Evolutionary conservation across 2,797 vertebrate genomes (phyloP).

Genomic region (Scolopax bukidnonensis): DNA sequence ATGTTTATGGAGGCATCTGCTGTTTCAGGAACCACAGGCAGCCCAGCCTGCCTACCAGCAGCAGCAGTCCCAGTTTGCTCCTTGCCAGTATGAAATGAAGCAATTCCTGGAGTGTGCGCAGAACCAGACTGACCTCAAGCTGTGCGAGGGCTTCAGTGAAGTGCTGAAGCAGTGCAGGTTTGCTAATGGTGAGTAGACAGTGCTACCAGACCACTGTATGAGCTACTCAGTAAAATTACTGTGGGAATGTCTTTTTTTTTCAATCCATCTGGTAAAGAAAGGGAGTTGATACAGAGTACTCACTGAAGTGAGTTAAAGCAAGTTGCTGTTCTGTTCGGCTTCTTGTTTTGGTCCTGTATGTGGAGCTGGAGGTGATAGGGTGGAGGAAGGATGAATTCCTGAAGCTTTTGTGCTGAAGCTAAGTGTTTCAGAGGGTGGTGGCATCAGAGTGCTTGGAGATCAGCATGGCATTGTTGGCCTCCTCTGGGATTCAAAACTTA

Average conservation of each 20-base stretch:
- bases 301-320: background rate
- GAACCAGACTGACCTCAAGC: slow-evolving; percentile 90
- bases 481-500: background rate
- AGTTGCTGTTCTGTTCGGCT: background rate
- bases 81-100: slow-evolving; percentile 90
- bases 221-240: rapidly evolving
- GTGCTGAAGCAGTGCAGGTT: slow-evolving; percentile 94
- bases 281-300: background rate
- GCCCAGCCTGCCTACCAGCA: slow-evolving; percentile 72
- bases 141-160: slow-evolving; percentile 94
- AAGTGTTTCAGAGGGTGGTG: background rate
- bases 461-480: background rate
- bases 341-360: rapidly evolving
- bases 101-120: slow-evolving; percentile 95
- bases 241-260: background rate
- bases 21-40: slow-evolving; percentile 85
- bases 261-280: background rate
- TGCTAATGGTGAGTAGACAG: slow-evolving; percentile 83
- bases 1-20: background rate
- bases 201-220: background rate
- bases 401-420: background rate
- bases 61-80: slow-evolving; percentile 76
- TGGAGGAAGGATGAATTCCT: background rate
- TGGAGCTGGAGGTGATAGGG: background rate
- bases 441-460: background rate